Percentiles rank a stretch among this genome's conserved stretches.
Evolutionary conservation across 2,888 invertebrate genomes (phyloP).

Genomic region (Lasioglossum zephyrum): DNA sequence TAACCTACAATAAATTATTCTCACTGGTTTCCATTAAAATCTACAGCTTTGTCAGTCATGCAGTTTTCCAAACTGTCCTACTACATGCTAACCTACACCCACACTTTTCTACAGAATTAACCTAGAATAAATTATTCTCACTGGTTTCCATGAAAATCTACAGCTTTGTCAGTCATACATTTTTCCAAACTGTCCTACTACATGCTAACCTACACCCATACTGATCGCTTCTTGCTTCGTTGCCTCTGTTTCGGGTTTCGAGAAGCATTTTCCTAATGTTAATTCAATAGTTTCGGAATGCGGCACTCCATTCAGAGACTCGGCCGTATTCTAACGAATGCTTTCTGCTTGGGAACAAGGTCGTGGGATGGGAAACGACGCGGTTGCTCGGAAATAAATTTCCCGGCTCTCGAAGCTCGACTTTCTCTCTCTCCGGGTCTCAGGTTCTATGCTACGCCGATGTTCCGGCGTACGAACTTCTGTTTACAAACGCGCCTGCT

Average conservation of each 20-base stretch:
- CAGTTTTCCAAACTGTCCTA: neutral
- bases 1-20: neutral
- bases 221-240: neutral
- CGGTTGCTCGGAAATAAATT: slow-evolving; percentile 40
- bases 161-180: neutral
- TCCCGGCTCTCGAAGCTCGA: slow-evolving; percentile 16
- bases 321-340: slow-evolving; percentile 14
- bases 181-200: neutral
- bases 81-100: neutral
- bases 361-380: slow-evolving; percentile 6
- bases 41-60: neutral
- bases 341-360: neutral
- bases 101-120: neutral
- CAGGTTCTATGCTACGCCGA: neutral
- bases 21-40: neutral
- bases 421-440: neutral
- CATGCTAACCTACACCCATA: neutral
- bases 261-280: slow-evolving; percentile 6
- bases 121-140: neutral
- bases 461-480: slow-evolving; percentile 21
- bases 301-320: neutral
- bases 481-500: slow-evolving; percentile 43
- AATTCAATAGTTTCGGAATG: neutral
- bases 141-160: neutral
- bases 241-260: neutral